Evolutionary conservation across 2,113 vertebrate genomes (phyloP).

Genomic region (Oryctolagus cuniculus): mOryCun1.1 NC_091435.1:141265001-141265500

Average conservation of each 20-base stretch:
- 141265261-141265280: neutral
- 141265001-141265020: accelerated
- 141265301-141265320: neutral
- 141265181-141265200: neutral
- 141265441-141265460: neutral
- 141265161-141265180: neutral
- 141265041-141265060: neutral
- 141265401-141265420: neutral
- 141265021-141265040: neutral
- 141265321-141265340: neutral
- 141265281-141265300: neutral
- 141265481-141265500: neutral
- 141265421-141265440: neutral
- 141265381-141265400: neutral
- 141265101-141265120: neutral
- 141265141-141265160: neutral
- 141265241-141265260: neutral
- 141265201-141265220: neutral
- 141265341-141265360: neutral
- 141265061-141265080: neutral
- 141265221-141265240: neutral
- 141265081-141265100: neutral
- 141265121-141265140: neutral
- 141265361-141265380: neutral
- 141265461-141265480: neutral